Percentiles rank a stretch among this genome's conserved stretches.
Evolutionary conservation across 2,113 vertebrate genomes (phyloP).

Genomic region (Cebidichthys violaceus): DNA sequence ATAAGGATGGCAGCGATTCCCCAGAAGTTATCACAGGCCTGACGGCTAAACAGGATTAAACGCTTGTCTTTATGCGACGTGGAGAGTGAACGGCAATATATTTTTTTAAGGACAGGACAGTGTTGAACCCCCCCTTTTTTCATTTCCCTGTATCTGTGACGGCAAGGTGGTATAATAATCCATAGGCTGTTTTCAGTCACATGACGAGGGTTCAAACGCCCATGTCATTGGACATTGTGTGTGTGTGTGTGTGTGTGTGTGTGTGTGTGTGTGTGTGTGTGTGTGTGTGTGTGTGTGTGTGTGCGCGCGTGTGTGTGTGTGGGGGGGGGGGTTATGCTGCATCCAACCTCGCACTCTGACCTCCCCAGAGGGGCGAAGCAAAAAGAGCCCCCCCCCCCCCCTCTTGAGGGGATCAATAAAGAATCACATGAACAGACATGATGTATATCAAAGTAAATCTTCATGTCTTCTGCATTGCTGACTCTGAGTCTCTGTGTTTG

Average conservation of each 20-base stretch:
- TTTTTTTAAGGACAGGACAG: conserved; percentile 40
- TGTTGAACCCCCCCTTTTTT: conserved; percentile 22
- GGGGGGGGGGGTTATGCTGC: conserved; percentile 2
- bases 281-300: no score
- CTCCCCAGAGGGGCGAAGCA: conserved; percentile 24
- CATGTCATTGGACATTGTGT: no score
- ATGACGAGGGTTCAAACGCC: conserved; percentile 50
- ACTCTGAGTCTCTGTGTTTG: conserved; percentile 48
- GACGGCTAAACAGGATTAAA: conserved; percentile 77
- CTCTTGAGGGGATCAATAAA: conserved; percentile 57
- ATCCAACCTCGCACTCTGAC: conserved; percentile 47
- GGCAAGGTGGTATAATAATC: conserved; percentile 34
- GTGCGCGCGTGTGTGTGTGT: background rate
- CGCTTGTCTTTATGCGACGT: conserved; percentile 58
- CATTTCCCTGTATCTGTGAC: conserved; percentile 6
- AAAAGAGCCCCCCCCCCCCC: conserved; percentile 47
- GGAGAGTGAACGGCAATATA: conserved; percentile 43
- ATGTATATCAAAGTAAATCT: conserved; percentile 71
- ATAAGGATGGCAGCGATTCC: conserved; percentile 70
- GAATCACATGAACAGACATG: conserved; percentile 69
- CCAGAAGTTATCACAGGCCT: conserved; percentile 67
- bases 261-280: background rate
- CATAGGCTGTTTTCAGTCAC: conserved; percentile 43
- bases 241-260: no score
- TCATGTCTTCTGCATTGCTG: conserved; percentile 44